Evolutionary conservation across 2,888 invertebrate genomes (phyloP), one percentile per base, ranked within the genome.

Genomic region (Mantis religiosa): DNA sequence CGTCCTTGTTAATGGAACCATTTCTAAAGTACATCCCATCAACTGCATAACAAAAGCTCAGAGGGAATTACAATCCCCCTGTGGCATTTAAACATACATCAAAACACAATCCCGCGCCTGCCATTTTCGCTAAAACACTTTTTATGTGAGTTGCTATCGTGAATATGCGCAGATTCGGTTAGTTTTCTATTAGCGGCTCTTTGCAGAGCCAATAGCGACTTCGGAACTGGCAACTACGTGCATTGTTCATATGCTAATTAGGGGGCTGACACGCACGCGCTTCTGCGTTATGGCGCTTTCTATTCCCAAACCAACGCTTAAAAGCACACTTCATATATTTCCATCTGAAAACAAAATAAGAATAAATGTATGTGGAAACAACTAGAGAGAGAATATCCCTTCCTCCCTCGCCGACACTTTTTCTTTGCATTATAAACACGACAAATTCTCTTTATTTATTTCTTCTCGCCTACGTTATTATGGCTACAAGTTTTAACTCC

Each of bases 171-270:
- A 85, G n/a, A 85, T 85, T 85, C 8, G 9, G 85, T 85, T 85
- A 85, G 85, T 85, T 28, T 85, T 47, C 14, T 85, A 71, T 85
- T 85, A 85, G 71, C 85, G 28, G 27, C 71, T 28, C 71, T 28
- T 85, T 71, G 54, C 54, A 28, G 28, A 54, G 54, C 85, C 47
- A 54, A 54, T 28, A 15, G 54, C 20, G 15, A 20, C 54, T 2
- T 3, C 41, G 41, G 41, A 41, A 12, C 30, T 4, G 4, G 30
- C 30, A 30, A 30, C 34, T 34, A 71, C 15, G 54, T 15, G 15
- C 28, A 54, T 28, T 85, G 71, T 85, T 85, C 85, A 85, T 85
- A 71, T 85, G 85, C 85, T 85, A 85, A 85, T 85, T 54, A 85
- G 28, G 54, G 20, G 6, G 25, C 54, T 71, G 54, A 71, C 20